Evolutionary conservation across 2,113 vertebrate species (phyloP).

Genomic region (Haemorhous mexicanus): DNA sequence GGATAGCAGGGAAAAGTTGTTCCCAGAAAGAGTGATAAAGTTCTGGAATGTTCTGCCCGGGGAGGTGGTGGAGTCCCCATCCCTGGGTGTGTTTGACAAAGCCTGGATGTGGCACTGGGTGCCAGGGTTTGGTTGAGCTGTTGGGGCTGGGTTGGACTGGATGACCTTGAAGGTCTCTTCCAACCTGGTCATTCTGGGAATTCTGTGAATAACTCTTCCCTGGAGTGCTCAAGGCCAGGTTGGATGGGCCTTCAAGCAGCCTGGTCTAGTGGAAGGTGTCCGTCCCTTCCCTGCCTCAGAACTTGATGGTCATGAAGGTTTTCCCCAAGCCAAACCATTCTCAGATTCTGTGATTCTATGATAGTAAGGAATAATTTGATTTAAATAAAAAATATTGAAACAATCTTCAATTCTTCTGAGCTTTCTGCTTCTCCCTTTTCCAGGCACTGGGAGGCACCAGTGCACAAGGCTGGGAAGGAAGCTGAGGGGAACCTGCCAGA

Average conservation of each 20-base stretch:
- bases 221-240: neutral
- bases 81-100: too few species aligned
- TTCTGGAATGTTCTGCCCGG: too few species aligned
- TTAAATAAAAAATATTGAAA: neutral
- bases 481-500: neutral
- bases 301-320: neutral
- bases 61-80: too few species aligned
- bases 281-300: neutral
- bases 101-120: too few species aligned
- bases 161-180: neutral
- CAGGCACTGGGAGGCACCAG: slow-evolving; percentile 42
- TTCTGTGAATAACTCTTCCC: neutral
- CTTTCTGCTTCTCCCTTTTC: neutral
- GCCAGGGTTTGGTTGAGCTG: too few species aligned
- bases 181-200: neutral
- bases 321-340: neutral
- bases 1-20: too few species aligned
- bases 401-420: rapidly evolving
- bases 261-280: neutral
- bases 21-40: too few species aligned
- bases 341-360: too few species aligned
- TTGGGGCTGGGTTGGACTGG: neutral
- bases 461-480: neutral
- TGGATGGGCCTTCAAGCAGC: neutral
- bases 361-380: neutral